Percentiles rank a stretch among this genome's conserved stretches.
Evolutionary conservation across 1,140 invertebrate genomes (phyloP).

Genomic region (Sinonovacula constricta): DNA sequence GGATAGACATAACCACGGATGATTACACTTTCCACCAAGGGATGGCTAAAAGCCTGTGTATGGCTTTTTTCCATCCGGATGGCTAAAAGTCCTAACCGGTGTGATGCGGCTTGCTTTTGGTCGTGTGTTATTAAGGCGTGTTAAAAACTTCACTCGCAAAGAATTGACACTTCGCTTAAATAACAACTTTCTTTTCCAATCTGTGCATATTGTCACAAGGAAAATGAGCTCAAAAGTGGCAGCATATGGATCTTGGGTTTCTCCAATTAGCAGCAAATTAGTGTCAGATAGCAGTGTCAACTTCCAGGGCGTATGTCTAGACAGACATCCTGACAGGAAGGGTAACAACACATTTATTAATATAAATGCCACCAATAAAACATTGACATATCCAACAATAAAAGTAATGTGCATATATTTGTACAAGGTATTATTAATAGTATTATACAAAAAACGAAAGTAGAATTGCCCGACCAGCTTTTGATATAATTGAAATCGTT

Average conservation of each 20-base stretch:
- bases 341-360: slow-evolving; percentile 52
- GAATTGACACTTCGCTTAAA: too few relatives aligned
- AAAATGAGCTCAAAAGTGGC: slow-evolving; percentile 56
- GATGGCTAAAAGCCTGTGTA: too few relatives aligned
- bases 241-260: slow-evolving; percentile 74
- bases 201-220: too few relatives aligned
- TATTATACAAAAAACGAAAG: not conserved
- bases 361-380: not conserved
- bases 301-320: slow-evolving; percentile 59
- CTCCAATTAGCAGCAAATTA: slow-evolving; percentile 72
- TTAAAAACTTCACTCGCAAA: too few relatives aligned
- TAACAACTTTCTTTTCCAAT: too few relatives aligned
- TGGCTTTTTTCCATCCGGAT: too few relatives aligned
- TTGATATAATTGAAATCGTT: not conserved
- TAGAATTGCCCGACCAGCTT: not conserved
- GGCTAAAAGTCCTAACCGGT: too few relatives aligned
- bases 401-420: not conserved
- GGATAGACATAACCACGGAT: too few relatives aligned
- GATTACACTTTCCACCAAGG: too few relatives aligned
- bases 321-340: slow-evolving; percentile 51
- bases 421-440: not conserved
- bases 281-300: slow-evolving; percentile 69
- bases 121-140: too few relatives aligned
- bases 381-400: not conserved
- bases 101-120: too few relatives aligned